Conservation (phyloP, 92 coral and sea anemone genomes). For the Pocillopora meandrina region DNA sequence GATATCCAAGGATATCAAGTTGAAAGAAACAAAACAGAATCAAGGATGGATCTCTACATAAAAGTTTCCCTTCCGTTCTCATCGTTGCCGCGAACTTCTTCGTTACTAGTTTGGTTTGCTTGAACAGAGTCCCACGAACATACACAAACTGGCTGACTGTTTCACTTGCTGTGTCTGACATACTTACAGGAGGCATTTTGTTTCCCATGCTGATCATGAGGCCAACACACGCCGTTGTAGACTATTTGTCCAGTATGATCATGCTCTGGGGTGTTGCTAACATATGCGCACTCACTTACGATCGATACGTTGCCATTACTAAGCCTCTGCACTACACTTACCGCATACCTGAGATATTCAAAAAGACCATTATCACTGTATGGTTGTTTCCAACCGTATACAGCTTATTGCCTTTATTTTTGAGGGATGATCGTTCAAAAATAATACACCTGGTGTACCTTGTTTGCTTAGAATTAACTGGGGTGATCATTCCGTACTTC, state of each 20-base stretch:
- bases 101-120: slow-evolving; percentile 62
- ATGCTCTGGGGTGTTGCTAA: slow-evolving; percentile 67
- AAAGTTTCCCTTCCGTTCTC: slow-evolving; percentile 46
- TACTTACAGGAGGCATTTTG: slow-evolving; percentile 64
- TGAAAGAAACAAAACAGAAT: background rate
- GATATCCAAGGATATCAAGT: too few relatives aligned
- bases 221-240: slow-evolving; percentile 53
- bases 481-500: background rate
- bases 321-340: slow-evolving; percentile 56
- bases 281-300: slow-evolving; percentile 69
- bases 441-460: slow-evolving; percentile 59
- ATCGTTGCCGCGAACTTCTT: slow-evolving; percentile 60
- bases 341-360: slow-evolving; percentile 46
- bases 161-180: slow-evolving; percentile 74
- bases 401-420: slow-evolving; percentile 62
- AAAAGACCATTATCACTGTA: slow-evolving; percentile 26
- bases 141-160: slow-evolving; percentile 70
- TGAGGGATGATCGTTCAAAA: slow-evolving; percentile 45
- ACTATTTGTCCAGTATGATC: slow-evolving; percentile 45
- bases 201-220: slow-evolving; percentile 57
- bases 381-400: slow-evolving; percentile 59
- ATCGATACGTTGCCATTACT: slow-evolving; percentile 65
- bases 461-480: slow-evolving; percentile 54
- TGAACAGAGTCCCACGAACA: slow-evolving; percentile 58
- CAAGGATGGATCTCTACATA: background rate